These are phyloP conservation scores for Lateolabrax maculatus DNA, from an alignment of 2,797 vertebrate species.

Conservation along the genomic window DNA sequence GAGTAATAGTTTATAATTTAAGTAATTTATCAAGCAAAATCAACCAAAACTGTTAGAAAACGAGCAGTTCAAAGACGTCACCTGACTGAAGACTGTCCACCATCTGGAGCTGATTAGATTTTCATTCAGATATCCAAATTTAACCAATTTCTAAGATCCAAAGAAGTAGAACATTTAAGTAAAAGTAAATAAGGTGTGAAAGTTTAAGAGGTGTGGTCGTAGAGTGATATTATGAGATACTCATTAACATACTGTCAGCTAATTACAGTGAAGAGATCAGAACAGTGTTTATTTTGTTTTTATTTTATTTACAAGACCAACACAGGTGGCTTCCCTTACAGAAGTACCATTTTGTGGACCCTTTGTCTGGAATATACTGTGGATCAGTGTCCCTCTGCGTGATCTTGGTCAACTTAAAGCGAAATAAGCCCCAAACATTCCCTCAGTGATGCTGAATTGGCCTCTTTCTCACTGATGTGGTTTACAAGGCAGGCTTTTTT, in stretches of 20 bases:
- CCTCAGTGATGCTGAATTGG: conserved; percentile 63
- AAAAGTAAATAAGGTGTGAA: conserved; percentile 6
- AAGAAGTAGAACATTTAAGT: neutral
- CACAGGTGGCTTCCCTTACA: neutral
- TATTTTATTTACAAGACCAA: neutral
- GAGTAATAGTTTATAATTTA: neutral
- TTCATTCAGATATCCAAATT: too few species aligned
- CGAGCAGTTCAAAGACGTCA: neutral
- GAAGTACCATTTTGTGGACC: neutral
- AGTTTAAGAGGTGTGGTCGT: neutral
- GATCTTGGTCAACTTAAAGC: conserved; percentile 40
- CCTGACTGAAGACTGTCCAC: too few species aligned
- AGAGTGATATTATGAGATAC: neutral
- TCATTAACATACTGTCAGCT: neutral
- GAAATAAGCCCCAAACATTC: conserved; percentile 51
- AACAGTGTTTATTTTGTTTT: neutral
- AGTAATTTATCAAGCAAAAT: neutral
- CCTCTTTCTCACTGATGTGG: conserved; percentile 73
- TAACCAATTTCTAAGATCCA: neutral
- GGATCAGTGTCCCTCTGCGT: conserved; percentile 27
- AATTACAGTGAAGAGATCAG: neutral
- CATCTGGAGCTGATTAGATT: neutral
- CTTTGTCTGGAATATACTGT: conserved; percentile 8
- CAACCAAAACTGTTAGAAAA: neutral
- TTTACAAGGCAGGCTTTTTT: conserved; percentile 44